Base-by-base conservation (phyloP, 2,797 vertebrate species). In the Psittacula echo region DNA sequence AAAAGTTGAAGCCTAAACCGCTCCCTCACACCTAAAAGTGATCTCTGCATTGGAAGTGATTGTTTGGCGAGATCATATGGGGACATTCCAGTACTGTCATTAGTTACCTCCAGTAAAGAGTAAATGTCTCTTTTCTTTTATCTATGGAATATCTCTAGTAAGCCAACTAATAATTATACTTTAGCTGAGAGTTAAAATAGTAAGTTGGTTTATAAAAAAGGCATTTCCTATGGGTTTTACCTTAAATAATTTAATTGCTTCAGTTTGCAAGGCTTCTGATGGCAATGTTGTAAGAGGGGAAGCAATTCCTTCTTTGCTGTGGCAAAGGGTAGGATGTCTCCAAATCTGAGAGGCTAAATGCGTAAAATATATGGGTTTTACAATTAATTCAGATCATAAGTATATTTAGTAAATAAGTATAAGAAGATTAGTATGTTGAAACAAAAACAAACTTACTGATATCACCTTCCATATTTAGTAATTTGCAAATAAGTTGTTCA, bases 191-290 rank as follows among this genome's bases (percentile, higher is more conserved):
- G n/a, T 78, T 89, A 24, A 75, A 88, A 45, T 4, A 53, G 4
- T 29, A 44, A 45, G 22, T 44, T 39, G 54, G 22, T 84, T 50
- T 80, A 62, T 87, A 65, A 82, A 86, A 84, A 86, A 61, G 16
- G 27, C 51, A 82, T 32, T 23, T 84, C 34, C 48, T 41, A 5
- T 47, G 61, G 61, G 23, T 72, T 92, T 97, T 98, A 99, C 99
- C 99, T 99, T 99, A 94, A 99, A 99, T 95, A 99, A 98, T 96
- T 99, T 99, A 87, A 99, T 98, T 12, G 99, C 99, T 97, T 99
- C 99, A 4, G 99, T 99, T 97, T 99, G 99, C 84, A 99, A 98
- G 58, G 99, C 99, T 97, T 99, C 98, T 16, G 99, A 99, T 39
- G 99, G 99, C 76, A 99, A 92, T 7, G 99, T 99, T 93, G 99